Evolutionary conservation across 2,888 invertebrate species (phyloP).

Genomic region (Xylota segnis): DNA sequence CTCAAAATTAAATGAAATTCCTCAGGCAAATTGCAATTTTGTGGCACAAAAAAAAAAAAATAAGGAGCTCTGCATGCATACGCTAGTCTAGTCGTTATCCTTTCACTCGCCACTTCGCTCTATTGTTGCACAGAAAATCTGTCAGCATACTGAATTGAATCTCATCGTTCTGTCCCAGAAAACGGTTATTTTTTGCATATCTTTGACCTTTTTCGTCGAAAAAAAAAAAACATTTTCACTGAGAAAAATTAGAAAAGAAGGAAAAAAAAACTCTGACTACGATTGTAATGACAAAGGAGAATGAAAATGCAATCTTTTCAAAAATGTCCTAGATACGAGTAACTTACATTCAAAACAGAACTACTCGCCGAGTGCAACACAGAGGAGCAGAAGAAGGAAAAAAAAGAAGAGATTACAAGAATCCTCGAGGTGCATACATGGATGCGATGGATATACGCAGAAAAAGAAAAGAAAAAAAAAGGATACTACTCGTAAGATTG

Average conservation of each 20-base stretch:
- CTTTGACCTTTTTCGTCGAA: constrained; percentile 29
- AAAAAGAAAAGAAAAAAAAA: background rate
- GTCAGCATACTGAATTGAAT: constrained; percentile 38
- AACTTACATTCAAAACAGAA: constrained; percentile 44
- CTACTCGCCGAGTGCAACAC: constrained; percentile 20
- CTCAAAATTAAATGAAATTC: constrained; percentile 23
- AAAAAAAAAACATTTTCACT: background rate
- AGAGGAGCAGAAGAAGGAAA: constrained; percentile 13
- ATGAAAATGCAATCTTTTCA: constrained; percentile 45
- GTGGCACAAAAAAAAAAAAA: constrained; percentile 31
- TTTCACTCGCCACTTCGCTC: background rate
- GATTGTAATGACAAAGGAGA: background rate
- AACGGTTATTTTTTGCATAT: constrained; percentile 18
- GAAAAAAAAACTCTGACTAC: constrained; percentile 17
- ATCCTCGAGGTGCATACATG: constrained; percentile 36
- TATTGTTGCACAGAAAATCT: background rate
- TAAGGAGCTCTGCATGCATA: background rate
- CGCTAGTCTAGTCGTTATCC: constrained; percentile 39
- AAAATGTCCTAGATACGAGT: constrained; percentile 64
- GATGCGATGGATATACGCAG: background rate
- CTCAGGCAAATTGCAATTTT: constrained; percentile 40
- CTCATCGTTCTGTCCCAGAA: constrained; percentile 44
- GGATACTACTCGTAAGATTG: background rate
- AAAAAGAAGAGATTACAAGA: constrained; percentile 40
- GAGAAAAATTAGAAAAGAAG: constrained; percentile 22